A percentile compares a stretch with the other conserved stretches of the same genome.
Conservation (phyloP, 2,888 invertebrate species). For the Psylliodes chrysocephalus region DNA sequence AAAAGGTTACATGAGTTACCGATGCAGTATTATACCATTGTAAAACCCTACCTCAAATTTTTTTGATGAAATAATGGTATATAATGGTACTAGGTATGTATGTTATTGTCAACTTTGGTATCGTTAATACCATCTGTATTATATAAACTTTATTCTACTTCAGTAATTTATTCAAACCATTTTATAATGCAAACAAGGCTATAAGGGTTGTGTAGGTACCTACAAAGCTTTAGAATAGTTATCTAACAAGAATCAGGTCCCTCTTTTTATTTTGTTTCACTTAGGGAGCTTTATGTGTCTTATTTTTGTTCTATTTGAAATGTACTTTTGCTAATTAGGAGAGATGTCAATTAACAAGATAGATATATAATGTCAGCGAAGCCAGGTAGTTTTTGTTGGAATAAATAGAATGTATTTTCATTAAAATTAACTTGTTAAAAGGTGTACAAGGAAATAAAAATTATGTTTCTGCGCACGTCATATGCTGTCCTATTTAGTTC, state of each 20-base stretch:
- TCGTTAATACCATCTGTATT: too few relatives aligned
- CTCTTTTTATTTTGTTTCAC: background rate
- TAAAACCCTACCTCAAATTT: too few relatives aligned
- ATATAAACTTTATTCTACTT: too few relatives aligned
- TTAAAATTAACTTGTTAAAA: background rate
- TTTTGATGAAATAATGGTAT: too few relatives aligned
- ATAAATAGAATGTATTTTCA: background rate
- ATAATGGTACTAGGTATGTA: too few relatives aligned
- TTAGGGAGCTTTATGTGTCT: slow-evolving; percentile 8
- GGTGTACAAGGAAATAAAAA: background rate
- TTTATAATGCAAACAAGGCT: background rate
- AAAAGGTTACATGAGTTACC: too few relatives aligned
- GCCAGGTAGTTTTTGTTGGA: background rate
- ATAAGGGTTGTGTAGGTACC: background rate
- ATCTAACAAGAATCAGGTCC: slow-evolving; percentile 1
- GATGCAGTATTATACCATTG: too few relatives aligned
- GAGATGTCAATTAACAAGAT: slow-evolving; percentile 14
- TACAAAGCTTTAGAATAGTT: slow-evolving; percentile 17
- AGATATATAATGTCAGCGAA: background rate
- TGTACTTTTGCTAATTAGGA: slow-evolving; percentile 25
- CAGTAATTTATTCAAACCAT: slow-evolving; percentile 33
- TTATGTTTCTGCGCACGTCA: too few relatives aligned
- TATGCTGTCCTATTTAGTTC: too few relatives aligned
- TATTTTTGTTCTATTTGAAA: slow-evolving; percentile 20
- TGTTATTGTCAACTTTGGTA: too few relatives aligned